A percentile compares a stretch with the other conserved stretches of the same genome.
phyloP scores from a whole-genome alignment of 2,888 invertebrate species.

The Philopedon plagiatum region DNA sequence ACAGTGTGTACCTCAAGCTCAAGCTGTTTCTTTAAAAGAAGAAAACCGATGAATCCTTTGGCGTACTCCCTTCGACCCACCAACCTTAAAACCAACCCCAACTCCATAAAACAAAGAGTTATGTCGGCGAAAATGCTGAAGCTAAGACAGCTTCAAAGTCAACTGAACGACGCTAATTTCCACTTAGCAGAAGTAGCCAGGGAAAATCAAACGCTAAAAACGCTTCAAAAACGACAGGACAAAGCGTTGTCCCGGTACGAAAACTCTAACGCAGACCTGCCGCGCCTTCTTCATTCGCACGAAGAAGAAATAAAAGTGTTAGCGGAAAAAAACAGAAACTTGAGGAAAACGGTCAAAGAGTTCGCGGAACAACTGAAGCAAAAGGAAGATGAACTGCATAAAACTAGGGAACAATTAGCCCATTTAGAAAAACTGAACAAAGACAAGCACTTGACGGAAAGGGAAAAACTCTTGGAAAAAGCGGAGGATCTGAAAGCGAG shows the following conservation, averaged over 20 bases:
- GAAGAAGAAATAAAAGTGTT: constrained; percentile 83
- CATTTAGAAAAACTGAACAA: constrained; percentile 80
- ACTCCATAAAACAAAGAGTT: constrained; percentile 74
- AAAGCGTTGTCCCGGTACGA: constrained; percentile 84
- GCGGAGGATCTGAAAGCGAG: constrained; percentile 72
- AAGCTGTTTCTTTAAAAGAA: constrained; percentile 65
- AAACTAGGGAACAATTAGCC: constrained; percentile 78
- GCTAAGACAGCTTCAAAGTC: constrained; percentile 84
- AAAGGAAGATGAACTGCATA: constrained; percentile 78
- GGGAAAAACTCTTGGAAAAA: constrained; percentile 80
- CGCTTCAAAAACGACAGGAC: constrained; percentile 85
- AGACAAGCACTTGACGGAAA: constrained; percentile 77
- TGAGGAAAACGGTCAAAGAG: constrained; percentile 77
- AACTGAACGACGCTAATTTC: constrained; percentile 83
- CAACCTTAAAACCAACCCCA: constrained; percentile 54
- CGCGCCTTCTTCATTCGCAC: constrained; percentile 82
- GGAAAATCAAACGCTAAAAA: constrained; percentile 83
- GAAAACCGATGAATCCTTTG: constrained; percentile 66
- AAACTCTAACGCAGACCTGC: constrained; percentile 83
- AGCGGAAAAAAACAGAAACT: constrained; percentile 78
- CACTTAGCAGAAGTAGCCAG: constrained; percentile 80
- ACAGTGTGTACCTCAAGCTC: constrained; percentile 67
- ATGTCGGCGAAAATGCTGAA: constrained; percentile 83
- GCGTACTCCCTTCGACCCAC: constrained; percentile 59
- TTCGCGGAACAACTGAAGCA: constrained; percentile 77